Percentiles rank a stretch among this genome's conserved stretches.
Evolutionary conservation across 2,113 vertebrate genomes (phyloP).

Genomic region (Menura novaehollandiae): DNA sequence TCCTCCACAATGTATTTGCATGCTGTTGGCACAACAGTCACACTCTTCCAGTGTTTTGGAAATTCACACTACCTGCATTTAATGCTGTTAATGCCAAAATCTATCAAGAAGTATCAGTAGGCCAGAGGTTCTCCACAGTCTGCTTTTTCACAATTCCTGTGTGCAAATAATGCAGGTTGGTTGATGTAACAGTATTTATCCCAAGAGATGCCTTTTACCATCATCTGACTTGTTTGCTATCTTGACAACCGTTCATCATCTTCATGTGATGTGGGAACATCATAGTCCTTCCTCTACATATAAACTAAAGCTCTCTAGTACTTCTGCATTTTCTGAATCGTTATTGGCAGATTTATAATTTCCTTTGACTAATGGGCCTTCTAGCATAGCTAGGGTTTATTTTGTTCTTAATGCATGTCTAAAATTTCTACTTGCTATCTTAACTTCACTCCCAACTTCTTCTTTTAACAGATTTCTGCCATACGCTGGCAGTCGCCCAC

Average conservation of each 20-base stretch:
- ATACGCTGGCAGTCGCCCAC: accelerated
- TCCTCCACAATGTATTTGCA: background rate
- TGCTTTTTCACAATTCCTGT: background rate
- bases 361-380: background rate
- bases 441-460: background rate
- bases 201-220: background rate
- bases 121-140: background rate
- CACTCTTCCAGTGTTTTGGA: background rate
- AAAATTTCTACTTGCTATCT: background rate
- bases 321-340: slow-evolving; percentile 25
- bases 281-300: slow-evolving; percentile 1
- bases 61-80: background rate
- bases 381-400: background rate
- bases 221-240: slow-evolving; percentile 13
- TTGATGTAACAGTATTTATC: background rate
- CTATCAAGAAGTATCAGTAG: background rate
- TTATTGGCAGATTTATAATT: background rate
- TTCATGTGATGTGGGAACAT: slow-evolving; percentile 8
- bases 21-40: background rate
- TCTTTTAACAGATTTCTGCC: background rate
- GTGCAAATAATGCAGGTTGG: background rate
- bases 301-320: background rate
- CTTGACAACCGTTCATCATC: background rate
- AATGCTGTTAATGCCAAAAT: background rate
- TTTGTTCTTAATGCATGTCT: background rate